Evolutionary conservation across 1,140 invertebrate genomes (phyloP), one percentile per base, ranked within the genome.

Genomic region (Kradibia gibbosae): DNA sequence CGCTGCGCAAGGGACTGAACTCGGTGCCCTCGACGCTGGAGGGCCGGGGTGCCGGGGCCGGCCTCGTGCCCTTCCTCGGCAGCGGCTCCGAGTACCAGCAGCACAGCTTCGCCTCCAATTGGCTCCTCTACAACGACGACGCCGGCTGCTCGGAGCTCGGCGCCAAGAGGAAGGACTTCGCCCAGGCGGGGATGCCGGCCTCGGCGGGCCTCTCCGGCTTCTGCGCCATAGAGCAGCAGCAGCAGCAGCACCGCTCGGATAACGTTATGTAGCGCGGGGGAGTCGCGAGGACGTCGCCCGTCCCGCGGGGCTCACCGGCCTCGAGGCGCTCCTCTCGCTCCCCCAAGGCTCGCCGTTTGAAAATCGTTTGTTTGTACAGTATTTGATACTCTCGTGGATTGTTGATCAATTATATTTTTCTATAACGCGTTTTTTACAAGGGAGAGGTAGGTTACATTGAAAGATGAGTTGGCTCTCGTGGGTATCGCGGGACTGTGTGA

Each of bases 121-220:
- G 84, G 76, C 60, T 89, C 50, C 62, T 89, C 0, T 89, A 89
- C 11, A 86, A 85, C 15, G 86, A 84, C 28, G 62, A 77, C 3
- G 5, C 34, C 11, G n/a, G n/a, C n/a, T 11, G 2, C 25, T 53
- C 28, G 28, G 60, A 53, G 4, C 1, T 67, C 28, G 55, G 55
- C 45, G 25, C 20, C 17, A 48, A 48, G 28, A 79, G 17, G 13
- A 72, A 53, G n/a, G 57, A 79, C 22, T 31, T 31, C n/a, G 25
- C 39, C 13, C 50, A 31, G n/a, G n/a, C 53, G n/a, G n/a, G n/a
- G n/a, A n/a, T n/a, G n/a, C n/a, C n/a, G 48, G 3, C 67, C 22
- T 34, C 57, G 22, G 5, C 39, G 13, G 45, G 36, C 13, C 60
- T 75, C 10, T 5, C 28, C 8, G 11, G 42, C 8, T 78, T 70